Evolutionary conservation across 2,113 vertebrate genomes (phyloP).

Genomic region (Calidris pugnax): DNA sequence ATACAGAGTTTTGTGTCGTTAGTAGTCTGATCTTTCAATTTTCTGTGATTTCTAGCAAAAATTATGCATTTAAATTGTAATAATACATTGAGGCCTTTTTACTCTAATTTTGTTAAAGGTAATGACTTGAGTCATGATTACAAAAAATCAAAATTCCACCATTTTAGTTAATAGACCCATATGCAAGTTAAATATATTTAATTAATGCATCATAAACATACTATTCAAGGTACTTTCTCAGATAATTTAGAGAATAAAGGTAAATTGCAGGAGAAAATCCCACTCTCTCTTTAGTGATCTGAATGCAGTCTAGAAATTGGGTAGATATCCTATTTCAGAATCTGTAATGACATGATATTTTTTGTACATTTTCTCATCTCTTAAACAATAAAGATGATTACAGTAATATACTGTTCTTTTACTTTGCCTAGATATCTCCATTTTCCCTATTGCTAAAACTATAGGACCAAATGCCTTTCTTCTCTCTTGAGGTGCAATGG

Average conservation of each 20-base stretch:
- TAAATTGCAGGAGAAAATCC: conserved; percentile 11
- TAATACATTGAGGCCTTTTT: background rate
- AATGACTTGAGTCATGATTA: conserved; percentile 22
- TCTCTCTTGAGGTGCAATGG: background rate
- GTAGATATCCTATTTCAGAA: background rate
- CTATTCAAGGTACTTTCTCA: conserved; percentile 14
- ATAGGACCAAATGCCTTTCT: background rate
- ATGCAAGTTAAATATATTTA: conserved; percentile 41
- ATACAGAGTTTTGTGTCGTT: conserved; percentile 28
- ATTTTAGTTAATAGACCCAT: conserved; percentile 1
- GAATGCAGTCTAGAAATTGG: background rate
- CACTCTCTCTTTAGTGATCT: background rate
- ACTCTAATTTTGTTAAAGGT: conserved; percentile 32
- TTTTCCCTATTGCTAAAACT: background rate
- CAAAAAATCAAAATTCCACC: conserved; percentile 25
- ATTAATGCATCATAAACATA: conserved; percentile 40
- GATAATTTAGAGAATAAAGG: conserved; percentile 12
- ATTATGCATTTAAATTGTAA: conserved; percentile 41
- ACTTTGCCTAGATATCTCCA: background rate
- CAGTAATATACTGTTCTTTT: background rate
- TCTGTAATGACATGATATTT: background rate
- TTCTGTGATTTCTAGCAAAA: conserved; percentile 20
- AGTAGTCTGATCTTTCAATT: conserved; percentile 21
- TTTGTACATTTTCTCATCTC: background rate
- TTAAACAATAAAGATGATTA: background rate